A percentile compares a stretch with the other conserved stretches of the same genome.
phyloP scores from a whole-genome alignment of 1,140 invertebrate species.

The Holcopasites calliopsidis region DNA sequence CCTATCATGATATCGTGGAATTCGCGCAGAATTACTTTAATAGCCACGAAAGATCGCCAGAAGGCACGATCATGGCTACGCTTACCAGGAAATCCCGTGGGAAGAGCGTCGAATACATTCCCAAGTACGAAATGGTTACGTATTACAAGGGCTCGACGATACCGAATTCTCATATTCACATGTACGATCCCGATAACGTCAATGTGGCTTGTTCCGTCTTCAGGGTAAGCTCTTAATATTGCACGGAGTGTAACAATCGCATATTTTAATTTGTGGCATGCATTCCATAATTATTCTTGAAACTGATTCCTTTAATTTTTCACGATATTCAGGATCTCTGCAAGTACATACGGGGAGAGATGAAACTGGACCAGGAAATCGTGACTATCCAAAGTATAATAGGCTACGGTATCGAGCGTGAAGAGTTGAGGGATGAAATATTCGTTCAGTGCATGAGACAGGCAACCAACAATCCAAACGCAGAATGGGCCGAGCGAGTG shows the following conservation, averaged over 20 bases:
- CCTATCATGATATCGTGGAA: slow-evolving; percentile 92
- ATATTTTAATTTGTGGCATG: too few species aligned
- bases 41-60: slow-evolving; percentile 90
- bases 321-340: slow-evolving; percentile 86
- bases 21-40: slow-evolving; percentile 97
- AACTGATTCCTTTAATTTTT: slow-evolving; percentile 41
- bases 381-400: slow-evolving; percentile 92
- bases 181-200: slow-evolving; percentile 97
- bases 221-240: slow-evolving; percentile 82
- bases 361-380: slow-evolving; percentile 90
- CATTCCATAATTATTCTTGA: neutral
- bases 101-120: slow-evolving; percentile 88
- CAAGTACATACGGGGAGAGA: slow-evolving; percentile 92
- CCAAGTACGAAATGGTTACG: slow-evolving; percentile 95
- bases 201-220: slow-evolving; percentile 94
- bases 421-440: slow-evolving; percentile 94
- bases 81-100: slow-evolving; percentile 88
- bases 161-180: slow-evolving; percentile 95
- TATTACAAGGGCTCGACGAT: slow-evolving; percentile 93
- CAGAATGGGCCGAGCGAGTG: slow-evolving; percentile 89
- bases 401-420: slow-evolving; percentile 91
- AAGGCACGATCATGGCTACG: slow-evolving; percentile 94
- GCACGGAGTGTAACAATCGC: neutral
- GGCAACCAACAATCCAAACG: slow-evolving; percentile 90
- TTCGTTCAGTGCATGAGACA: slow-evolving; percentile 92